Evolutionary conservation across 2,113 vertebrate genomes (phyloP).

Genomic region (Pao palembangensis): DNA sequence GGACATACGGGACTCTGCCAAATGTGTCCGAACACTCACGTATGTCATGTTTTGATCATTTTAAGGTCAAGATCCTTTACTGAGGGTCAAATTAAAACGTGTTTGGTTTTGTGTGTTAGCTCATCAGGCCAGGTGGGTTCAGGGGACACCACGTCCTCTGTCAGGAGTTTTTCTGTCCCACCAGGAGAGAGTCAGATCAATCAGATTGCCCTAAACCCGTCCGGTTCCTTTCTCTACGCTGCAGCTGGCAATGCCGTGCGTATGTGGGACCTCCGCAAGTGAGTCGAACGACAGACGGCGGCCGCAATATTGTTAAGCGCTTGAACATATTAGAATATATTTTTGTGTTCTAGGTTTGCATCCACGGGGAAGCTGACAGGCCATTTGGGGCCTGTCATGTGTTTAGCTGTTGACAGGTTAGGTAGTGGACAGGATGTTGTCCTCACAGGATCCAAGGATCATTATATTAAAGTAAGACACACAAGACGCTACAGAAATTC

Average conservation of each 20-base stretch:
- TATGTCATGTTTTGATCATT: conserved; percentile 66
- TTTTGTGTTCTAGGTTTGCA: conserved; percentile 79
- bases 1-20: conserved; percentile 97
- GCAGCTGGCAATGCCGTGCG: conserved; percentile 91
- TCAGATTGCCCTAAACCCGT: conserved; percentile 89
- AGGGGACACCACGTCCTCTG: conserved; percentile 82
- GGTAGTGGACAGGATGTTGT: conserved; percentile 90
- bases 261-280: conserved; percentile 99
- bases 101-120: conserved; percentile 52
- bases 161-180: conserved; percentile 81
- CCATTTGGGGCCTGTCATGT: conserved; percentile 91
- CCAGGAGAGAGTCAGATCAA: conserved; percentile 96
- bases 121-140: conserved; percentile 90
- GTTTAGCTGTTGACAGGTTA: conserved; percentile 86
- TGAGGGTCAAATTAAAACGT: fast-evolving
- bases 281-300: conserved; percentile 4
- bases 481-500: too few species aligned
- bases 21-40: conserved; percentile 92
- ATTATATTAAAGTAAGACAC: conserved; percentile 86
- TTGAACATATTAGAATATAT: not conserved
- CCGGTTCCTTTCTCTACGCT: conserved; percentile 90
- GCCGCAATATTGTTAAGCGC: not conserved
- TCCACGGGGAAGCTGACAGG: conserved; percentile 95
- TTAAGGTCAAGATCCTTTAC: too few species aligned
- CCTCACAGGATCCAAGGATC: conserved; percentile 96